phyloP scores from a whole-genome alignment of 2,888 invertebrate genomes.

The Tipula lateralis region DNA sequence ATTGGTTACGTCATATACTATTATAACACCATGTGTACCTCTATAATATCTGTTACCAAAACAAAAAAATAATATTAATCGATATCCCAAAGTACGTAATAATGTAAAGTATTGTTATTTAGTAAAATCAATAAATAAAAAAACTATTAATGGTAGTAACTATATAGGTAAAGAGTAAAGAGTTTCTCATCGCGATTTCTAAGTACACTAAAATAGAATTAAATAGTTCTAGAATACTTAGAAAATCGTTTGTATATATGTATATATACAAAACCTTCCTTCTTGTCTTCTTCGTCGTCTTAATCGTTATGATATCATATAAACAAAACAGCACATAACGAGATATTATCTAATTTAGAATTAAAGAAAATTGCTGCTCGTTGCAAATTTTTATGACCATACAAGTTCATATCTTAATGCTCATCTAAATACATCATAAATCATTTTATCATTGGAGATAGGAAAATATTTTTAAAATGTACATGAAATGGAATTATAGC shows the following conservation, averaged over 20 bases:
- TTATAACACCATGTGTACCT: constrained; percentile 98
- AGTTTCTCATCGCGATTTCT: not conserved
- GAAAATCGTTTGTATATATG: not conserved
- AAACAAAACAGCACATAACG: not conserved
- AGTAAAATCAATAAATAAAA: not conserved
- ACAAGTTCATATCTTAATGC: not conserved
- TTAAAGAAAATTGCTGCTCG: not conserved
- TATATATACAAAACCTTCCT: not conserved
- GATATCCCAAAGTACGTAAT: not conserved
- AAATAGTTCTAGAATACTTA: not conserved
- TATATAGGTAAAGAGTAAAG: not conserved
- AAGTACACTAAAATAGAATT: not conserved
- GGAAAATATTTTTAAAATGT: not conserved
- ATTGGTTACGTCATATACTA: constrained; percentile 98
- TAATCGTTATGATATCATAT: constrained; percentile 2
- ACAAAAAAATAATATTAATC: constrained; percentile 30
- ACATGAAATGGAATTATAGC: too few relatives aligned
- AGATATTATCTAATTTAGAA: not conserved
- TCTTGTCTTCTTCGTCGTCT: not conserved
- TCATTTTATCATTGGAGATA: not conserved
- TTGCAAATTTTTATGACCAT: not conserved
- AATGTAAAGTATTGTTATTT: not conserved
- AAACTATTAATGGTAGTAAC: not conserved
- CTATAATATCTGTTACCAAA: constrained; percentile 71
- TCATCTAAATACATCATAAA: not conserved